Evolutionary conservation across 2,113 vertebrate species (phyloP), one percentile per base, ranked within the genome.

Genomic region (Silurus meridionalis): DNA sequence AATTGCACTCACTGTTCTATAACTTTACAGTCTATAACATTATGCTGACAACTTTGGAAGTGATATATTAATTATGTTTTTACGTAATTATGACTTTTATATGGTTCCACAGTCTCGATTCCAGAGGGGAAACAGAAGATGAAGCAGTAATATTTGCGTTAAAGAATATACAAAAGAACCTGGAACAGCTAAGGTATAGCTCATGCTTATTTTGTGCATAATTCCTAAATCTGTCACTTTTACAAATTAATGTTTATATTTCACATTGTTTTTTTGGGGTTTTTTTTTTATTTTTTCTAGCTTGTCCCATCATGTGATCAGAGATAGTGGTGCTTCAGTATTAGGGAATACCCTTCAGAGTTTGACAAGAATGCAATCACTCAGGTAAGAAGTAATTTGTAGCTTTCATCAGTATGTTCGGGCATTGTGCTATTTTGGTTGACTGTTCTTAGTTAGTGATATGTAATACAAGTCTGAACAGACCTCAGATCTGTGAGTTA

Each of bases 121-220:
- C 90, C 60, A 93, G 92, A 85, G 91, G 88, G 58, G 58, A 52
- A 9, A 61, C 46, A 46, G 7, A 90, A 1, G 0, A 77, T 60
- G 92, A 92, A 84, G 72, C 91, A 0, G 28, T 90, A 72, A 60
- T 82, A 61, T 67, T 97, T 64, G 84, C 91, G 67, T 58, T 0
- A 86, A 58, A 60, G 92, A 93, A 52, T 87, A 97, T 86, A 89
- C 91, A 84, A 88, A 87, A 0, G 94, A 94, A 83, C 46, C 86
- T 98, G 55, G 94, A 96, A 87, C 90, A 92, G 23, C 91, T 98
- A 50, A 94, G 95, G 97, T 98, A 91, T 19, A 57, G 17, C 9
- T 75, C 64, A 52, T 77, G 6, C 78, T n/a, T 78, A 15, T 78
- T 55, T 53, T 52, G 7, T 77, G 50, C 52, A 17, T 13, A 60